Base-by-base conservation (phyloP, 2,888 invertebrate species). In the Dynastes maya region DNA sequence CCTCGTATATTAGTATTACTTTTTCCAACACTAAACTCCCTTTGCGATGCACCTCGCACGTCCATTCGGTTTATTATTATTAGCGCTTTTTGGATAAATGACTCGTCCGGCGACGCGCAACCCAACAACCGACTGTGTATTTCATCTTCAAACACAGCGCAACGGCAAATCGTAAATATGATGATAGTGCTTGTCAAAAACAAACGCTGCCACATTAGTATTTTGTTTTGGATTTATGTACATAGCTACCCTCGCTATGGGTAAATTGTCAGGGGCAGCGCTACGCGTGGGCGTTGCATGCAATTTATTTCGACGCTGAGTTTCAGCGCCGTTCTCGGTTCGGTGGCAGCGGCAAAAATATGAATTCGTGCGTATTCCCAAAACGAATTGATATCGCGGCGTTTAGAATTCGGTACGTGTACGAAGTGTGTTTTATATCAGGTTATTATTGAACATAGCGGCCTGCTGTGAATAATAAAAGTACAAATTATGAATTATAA, bases 101-200 rank as follows among this genome's bases (percentile, higher is more conserved):
- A 58, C n/a, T 16, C 22, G n/a, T 22, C 55, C 55, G 2, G 13
- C 5, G 53, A 1, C 8, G 22, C n/a, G 16, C n/a, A 58, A 16
- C 55, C 16, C 8, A 8, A 58, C 55, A 16, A 58, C n/a, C 55
- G 55, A 22, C 22, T 9, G 13, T 67, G 45, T 67, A 67, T 74
- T 74, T 74, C 74, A 63, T 72, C 51, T 68, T 53, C 55, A 72
- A 55, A 72, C 16, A 8, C 32, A 67, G 22, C 55, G 9, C 67
- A 45, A 45, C 67, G 45, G 49, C 63, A 67, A 49, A 45, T 67
- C 72, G 37, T 72, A 72, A 72, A 72, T 72, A 72, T 72, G 27
- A 58, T 72, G 72, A 72, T 58, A 72, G 72, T 58, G 58, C 72
- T 72, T 72, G 72, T 72, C 72, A 72, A 72, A 72, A 72, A 72